Percentiles rank a stretch among this genome's conserved stretches.
Evolutionary conservation across 2,797 vertebrate genomes (phyloP).

Genomic region (Aldrovandia affinis): DNA sequence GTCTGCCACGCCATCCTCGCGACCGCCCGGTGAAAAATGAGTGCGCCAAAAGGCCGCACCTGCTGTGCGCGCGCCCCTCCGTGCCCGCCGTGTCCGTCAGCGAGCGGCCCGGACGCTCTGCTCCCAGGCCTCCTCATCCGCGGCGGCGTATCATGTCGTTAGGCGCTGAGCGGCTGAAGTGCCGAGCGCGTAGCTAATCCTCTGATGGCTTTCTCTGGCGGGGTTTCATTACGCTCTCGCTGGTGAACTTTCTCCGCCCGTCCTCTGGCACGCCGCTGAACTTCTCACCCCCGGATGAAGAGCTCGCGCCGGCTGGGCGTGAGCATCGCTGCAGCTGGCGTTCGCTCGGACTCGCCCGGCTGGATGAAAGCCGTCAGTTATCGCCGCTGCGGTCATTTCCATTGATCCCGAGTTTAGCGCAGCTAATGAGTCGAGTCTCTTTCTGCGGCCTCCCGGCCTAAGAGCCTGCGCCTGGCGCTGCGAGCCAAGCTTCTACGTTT

Average conservation of each 20-base stretch:
- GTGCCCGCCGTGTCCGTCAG: neutral
- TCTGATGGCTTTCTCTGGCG: slow-evolving; percentile 24
- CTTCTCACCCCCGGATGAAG: slow-evolving; percentile 12
- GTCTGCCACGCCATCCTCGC: too few species aligned
- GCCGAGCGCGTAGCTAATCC: slow-evolving; percentile 28
- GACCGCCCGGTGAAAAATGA: neutral
- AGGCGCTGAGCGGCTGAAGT: slow-evolving; percentile 8
- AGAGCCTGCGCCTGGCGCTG: slow-evolving; percentile 42
- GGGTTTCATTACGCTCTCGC: slow-evolving; percentile 17
- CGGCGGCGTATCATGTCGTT: neutral
- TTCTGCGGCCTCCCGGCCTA: slow-evolving; percentile 48
- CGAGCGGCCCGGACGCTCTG: neutral
- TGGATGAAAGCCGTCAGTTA: slow-evolving; percentile 5
- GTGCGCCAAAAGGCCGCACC: neutral
- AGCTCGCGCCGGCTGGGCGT: neutral
- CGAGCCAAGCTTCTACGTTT: neutral
- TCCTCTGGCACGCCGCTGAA: neutral
- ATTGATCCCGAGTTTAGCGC: slow-evolving; percentile 65
- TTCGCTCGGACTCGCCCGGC: neutral
- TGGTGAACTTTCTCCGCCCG: neutral
- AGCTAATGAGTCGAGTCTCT: slow-evolving; percentile 60
- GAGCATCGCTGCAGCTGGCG: neutral
- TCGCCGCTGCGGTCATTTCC: slow-evolving; percentile 54
- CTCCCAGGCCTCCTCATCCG: neutral
- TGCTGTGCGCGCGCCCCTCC: neutral